Base-by-base conservation (phyloP, 2,888 invertebrate genomes). In the Cryptocephalus primarius region DNA sequence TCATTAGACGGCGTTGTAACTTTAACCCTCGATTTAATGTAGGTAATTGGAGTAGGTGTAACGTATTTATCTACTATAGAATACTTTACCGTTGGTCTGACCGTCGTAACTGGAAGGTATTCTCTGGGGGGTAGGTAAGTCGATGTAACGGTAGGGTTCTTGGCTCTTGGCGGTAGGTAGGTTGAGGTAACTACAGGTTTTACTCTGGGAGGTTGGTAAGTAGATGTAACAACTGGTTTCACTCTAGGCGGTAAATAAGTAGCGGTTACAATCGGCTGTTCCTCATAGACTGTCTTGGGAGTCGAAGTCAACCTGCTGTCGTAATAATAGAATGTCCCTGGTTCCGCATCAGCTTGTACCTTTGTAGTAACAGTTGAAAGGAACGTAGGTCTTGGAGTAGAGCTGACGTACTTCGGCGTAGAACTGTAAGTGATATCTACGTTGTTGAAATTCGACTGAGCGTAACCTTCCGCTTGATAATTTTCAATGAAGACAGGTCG, bases 281-380 rank as follows among this genome's bases (percentile, higher is more conserved):
- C 47, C 11, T 47, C 40, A 31, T 45, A 47, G 6, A 22, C 22
- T 6, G 22, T 22, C 11, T 36, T 39, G 11, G 31, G 9, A 42
- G 32, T 11, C 42, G 36, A 36, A 12, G 36, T 36, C 36, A 36
- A 36, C 11, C 36, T n/a, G 12, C 36, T 36, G 12, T 36, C 36
- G 36, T 36, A 36, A 36, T 36, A 36, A 33, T 57, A 56, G 49
- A 58, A 56, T 9, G 46, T 39, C 33, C 49, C 56, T 51, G 56
- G 49, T 43, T 56, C 53, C 1, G 55, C 54, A 11, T 51, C 49
- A 33, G 55, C 52, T 46, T 55, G 51, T 45, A 59, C 53, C 13
- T 67, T 53, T 44, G 74, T 66, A 40, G 68, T 54, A 34, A 70
- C 60, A 36, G 72, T 70, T 8, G 72, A 60, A 3, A 47, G 65